phyloP scores from a whole-genome alignment of 2,113 vertebrate genomes.

The Ochotona princeps region DNA sequence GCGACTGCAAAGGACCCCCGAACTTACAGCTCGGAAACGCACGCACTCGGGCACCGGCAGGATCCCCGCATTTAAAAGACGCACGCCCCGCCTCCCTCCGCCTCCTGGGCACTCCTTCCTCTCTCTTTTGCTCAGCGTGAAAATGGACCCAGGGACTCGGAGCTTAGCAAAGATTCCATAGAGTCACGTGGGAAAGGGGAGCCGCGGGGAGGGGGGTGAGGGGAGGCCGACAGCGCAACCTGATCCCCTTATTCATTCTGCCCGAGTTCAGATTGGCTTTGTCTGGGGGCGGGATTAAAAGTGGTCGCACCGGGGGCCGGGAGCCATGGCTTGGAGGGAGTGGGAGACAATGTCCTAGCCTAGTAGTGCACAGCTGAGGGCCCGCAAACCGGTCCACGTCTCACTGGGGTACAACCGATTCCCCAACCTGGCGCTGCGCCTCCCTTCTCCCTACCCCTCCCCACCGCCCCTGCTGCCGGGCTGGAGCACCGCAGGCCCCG shows the following conservation, averaged over 20 bases:
- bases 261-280: constrained; percentile 70
- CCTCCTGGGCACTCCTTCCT: background rate
- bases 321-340: background rate
- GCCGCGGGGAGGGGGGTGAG: background rate
- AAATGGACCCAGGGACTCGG: constrained; percentile 73
- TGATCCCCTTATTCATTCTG: constrained; percentile 81
- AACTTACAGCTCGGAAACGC: constrained; percentile 43
- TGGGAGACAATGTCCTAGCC: background rate
- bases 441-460: background rate
- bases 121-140: constrained; percentile 28
- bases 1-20: background rate
- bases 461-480: background rate
- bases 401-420: background rate
- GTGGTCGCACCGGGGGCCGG: background rate
- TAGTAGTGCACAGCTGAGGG: background rate
- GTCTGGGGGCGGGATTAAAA: constrained; percentile 62
- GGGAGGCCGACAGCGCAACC: constrained; percentile 84
- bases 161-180: constrained; percentile 85
- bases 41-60: background rate
- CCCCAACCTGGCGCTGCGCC: background rate
- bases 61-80: constrained; percentile 45
- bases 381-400: background rate
- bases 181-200: constrained; percentile 85
- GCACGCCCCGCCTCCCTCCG: constrained; percentile 20
- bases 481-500: background rate